Evolutionary conservation across 2,888 invertebrate species (phyloP), one percentile per base, ranked within the genome.

Genomic region (Andrena praecox): DNA sequence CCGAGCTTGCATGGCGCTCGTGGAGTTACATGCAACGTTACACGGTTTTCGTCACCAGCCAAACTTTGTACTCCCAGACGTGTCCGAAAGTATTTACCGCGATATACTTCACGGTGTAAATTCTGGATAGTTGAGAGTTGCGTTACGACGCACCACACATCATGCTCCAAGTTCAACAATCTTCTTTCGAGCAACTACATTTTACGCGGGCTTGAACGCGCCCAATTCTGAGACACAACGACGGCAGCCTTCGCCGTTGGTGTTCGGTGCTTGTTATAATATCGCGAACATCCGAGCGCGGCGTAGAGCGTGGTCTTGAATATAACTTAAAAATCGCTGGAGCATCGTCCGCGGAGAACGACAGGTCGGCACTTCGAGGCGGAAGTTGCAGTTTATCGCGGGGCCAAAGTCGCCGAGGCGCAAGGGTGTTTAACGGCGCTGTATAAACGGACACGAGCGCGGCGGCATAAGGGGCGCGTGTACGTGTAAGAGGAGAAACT

Each of bases 401-500:
- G 33, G 62, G 74, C 71, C 2, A 31, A 80, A 80, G 70, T 80
- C 80, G 56, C 50, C 63, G 62, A 66, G 73, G 60, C 52, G 79
- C 8, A 63, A 60, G 59, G 24, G 81, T 63, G 50, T 82, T 79
- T 8, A 56, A 56, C 35, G 66, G 29, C 8, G n/a, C 7, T n/a
- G 16, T 42, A 52, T 69, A 64, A 42, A 67, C 56, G 62, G 29
- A n/a, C 63, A 48, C 70, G 54, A 42, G 50, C 29, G 3, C 20
- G 42, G n/a, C 2, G 16, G 68, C 71, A 66, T 29, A 60, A 60
- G 35, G 62, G 56, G 20, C 64, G 74, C 20, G 52, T 52, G 67
- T 50, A 27, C 31, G 67, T n/a, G 42, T 54, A 72, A 54, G 64
- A 67, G 56, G 68, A 20, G 50, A 77, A 84, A 82, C 83, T 84